Base-by-base conservation (phyloP, 2,888 invertebrate genomes). In the Belgica antarctica region DNA sequence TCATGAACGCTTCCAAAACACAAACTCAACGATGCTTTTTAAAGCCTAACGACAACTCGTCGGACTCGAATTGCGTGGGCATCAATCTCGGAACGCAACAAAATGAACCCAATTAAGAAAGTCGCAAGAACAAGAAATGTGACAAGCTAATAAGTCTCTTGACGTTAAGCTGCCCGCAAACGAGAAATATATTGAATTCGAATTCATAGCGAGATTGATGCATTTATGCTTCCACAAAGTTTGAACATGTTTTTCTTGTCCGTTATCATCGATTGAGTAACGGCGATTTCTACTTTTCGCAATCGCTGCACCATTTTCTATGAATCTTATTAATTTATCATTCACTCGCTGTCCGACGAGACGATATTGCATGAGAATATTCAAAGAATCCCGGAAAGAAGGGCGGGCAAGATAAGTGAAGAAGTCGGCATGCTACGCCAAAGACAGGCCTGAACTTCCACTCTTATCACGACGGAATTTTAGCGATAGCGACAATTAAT, bases 191-290 rank as follows among this genome's bases (percentile, higher is more conserved):
- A 41, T 41, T 41, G 8, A n/a, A 31, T 31, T 31, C 31, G 8
- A n/a, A 31, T 31, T 31, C 31, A 31, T 31, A 31, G 41, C 41
- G 41, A 41, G 41, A 41, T 41, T 41, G 41, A 41, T 41, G 41
- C 41, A 41, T 41, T 41, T n/a, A 41, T 41, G 41, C 41, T 41
- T 41, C 41, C 10, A 12, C n/a, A n/a, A 15, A 41, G 41, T 41
- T 41, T 12, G 34, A 25, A 61, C 61, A 61, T 25, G 61, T 19
- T 61, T 62, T 62, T 62, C 62, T 62, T 62, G 62, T 62, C 25
- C 27, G 22, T 31, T 31, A 62, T 62, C 19, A 62, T 62, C 62
- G 31, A 12, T 62, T 62, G 62, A 24, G 27, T 62, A 62, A 62
- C 62, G 62, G 62, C 22, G 10, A 41, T 41, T 41, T 41, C 41